These are phyloP conservation scores for Sinella curviseta DNA, from an alignment of 1,140 invertebrate species.

Conservation along the genomic window DNA sequence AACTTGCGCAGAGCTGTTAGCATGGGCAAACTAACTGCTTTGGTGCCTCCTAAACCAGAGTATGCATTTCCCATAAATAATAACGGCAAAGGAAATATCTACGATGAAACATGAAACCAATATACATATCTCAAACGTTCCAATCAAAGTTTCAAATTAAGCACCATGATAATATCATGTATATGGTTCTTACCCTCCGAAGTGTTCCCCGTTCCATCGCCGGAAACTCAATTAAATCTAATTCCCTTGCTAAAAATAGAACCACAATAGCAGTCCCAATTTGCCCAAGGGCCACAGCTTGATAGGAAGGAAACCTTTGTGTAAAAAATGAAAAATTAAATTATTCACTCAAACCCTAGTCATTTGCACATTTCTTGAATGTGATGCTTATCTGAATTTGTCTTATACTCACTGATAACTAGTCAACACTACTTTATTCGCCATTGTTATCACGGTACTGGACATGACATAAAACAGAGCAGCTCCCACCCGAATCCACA, in stretches of 20 bases:
- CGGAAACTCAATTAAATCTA: conserved; percentile 78
- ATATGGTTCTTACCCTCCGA: conserved; percentile 47
- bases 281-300: conserved; percentile 57
- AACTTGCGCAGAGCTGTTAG: conserved; percentile 94
- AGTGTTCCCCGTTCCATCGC: conserved; percentile 57
- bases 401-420: conserved; percentile 61
- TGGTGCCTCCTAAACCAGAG: conserved; percentile 81
- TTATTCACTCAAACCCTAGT: background rate
- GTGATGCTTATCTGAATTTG: background rate
- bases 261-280: conserved; percentile 89
- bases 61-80: conserved; percentile 90
- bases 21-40: conserved; percentile 95
- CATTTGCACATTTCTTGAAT: conserved; percentile 9
- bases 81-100: conserved; percentile 91
- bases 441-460: conserved; percentile 91
- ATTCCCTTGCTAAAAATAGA: conserved; percentile 69
- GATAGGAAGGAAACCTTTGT: conserved; percentile 48
- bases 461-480: conserved; percentile 83
- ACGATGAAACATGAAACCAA: conserved; percentile 46
- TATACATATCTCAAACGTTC: too few relatives aligned
- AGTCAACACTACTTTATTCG: conserved; percentile 94
- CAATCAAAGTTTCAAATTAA: too few relatives aligned
- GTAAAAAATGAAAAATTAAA: conserved; percentile 28
- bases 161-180: too few relatives aligned
- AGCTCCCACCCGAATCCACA: conserved; percentile 50